phyloP scores from a whole-genome alignment of 2,888 invertebrate species.

The Drosophila mulleri region DNA sequence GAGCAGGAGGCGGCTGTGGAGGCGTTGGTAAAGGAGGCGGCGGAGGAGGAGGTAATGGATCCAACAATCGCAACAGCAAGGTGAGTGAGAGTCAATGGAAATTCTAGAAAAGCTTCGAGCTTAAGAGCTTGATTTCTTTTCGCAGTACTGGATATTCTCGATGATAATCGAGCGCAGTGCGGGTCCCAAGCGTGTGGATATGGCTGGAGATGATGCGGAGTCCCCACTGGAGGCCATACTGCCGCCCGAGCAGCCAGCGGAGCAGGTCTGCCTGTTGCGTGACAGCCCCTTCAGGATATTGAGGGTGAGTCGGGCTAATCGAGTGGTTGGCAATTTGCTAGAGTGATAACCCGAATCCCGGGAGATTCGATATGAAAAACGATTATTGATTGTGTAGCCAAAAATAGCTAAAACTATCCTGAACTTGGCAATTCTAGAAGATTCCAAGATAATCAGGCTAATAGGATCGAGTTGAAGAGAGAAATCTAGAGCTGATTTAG shows the following conservation, averaged over 20 bases:
- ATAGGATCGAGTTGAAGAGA: neutral
- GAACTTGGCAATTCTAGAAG: slow-evolving; percentile 22
- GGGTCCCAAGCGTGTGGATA: slow-evolving; percentile 74
- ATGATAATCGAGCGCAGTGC: slow-evolving; percentile 83
- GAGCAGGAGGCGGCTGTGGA: neutral
- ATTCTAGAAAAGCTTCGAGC: slow-evolving; percentile 2
- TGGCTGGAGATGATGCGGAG: slow-evolving; percentile 76
- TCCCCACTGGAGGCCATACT: slow-evolving; percentile 81
- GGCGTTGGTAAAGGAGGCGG: neutral
- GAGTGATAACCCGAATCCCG: slow-evolving; percentile 43
- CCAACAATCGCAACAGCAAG: slow-evolving; percentile 63
- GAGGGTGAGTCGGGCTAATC: slow-evolving; percentile 82
- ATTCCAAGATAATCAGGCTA: slow-evolving; percentile 6
- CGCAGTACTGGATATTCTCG: slow-evolving; percentile 83
- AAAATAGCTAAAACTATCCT: slow-evolving; percentile 5
- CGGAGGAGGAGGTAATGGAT: neutral
- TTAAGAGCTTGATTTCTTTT: neutral
- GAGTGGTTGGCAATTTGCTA: slow-evolving; percentile 48
- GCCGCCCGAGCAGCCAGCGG: slow-evolving; percentile 78
- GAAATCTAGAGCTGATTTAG: neutral
- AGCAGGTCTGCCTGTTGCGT: slow-evolving; percentile 89
- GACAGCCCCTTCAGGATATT: slow-evolving; percentile 87
- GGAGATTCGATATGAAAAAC: slow-evolving; percentile 27
- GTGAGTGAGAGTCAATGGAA: slow-evolving; percentile 49
- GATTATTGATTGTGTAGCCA: slow-evolving; percentile 37